Percentiles rank a stretch among this genome's conserved stretches.
Evolutionary conservation across 2,113 vertebrate genomes (phyloP).

Genomic region (Cephalopholis sonnerati): DNA sequence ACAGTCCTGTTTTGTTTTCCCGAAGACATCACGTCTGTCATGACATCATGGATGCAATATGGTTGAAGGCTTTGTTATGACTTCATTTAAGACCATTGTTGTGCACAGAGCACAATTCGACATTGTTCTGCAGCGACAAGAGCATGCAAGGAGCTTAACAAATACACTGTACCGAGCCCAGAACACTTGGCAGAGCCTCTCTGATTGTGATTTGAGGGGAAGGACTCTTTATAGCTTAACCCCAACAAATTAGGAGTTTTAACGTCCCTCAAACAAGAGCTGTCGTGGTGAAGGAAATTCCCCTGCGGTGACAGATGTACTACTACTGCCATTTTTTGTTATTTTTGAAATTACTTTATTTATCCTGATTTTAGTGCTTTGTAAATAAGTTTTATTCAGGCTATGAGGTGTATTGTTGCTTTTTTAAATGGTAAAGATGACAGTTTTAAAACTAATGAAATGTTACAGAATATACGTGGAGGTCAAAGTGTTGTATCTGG

Average conservation of each 20-base stretch:
- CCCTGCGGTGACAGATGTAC: too few relatives aligned
- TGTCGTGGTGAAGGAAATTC: neutral
- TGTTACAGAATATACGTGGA: too few relatives aligned
- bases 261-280: constrained; percentile 15
- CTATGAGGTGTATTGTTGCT: too few relatives aligned
- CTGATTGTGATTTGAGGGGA: constrained; percentile 45
- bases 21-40: constrained; percentile 68
- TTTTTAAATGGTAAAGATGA: too few relatives aligned
- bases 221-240: constrained; percentile 30
- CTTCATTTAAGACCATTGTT: constrained; percentile 75
- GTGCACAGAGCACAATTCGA: constrained; percentile 65
- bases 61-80: constrained; percentile 69
- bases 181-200: constrained; percentile 65
- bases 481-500: too few relatives aligned
- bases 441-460: too few relatives aligned
- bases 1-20: constrained; percentile 62
- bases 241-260: constrained; percentile 2
- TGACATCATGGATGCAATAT: constrained; percentile 76
- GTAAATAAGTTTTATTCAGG: too few relatives aligned
- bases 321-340: too few relatives aligned
- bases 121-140: constrained; percentile 72
- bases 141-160: constrained; percentile 57
- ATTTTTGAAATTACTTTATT: too few relatives aligned
- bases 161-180: constrained; percentile 56
- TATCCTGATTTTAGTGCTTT: too few relatives aligned